Evolutionary conservation across 1,140 invertebrate species (phyloP).

Genomic region (Tetragnatha versicolor): DNA sequence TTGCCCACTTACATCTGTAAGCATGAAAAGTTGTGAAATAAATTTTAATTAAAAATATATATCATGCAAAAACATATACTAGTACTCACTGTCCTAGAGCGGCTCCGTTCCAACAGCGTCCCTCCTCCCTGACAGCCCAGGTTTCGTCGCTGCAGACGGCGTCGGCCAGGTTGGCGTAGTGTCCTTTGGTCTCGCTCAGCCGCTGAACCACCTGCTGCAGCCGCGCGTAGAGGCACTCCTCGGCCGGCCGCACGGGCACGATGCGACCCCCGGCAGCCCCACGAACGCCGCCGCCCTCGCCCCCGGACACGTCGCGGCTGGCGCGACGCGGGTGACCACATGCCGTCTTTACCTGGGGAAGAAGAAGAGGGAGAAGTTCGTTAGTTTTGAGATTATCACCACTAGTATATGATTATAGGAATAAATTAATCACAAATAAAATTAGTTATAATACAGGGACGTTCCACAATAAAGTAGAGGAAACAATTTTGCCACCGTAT

Average conservation of each 20-base stretch:
- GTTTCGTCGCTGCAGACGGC: slow-evolving; percentile 72
- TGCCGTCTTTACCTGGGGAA: slow-evolving; percentile 39
- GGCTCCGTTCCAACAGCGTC: slow-evolving; percentile 62
- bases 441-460: too few relatives aligned
- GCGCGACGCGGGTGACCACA: slow-evolving; percentile 57
- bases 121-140: slow-evolving; percentile 63
- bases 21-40: too few relatives aligned
- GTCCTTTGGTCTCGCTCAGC: slow-evolving; percentile 73
- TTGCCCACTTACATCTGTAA: too few relatives aligned
- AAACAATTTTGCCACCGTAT: too few relatives aligned
- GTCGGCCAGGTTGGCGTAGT: slow-evolving; percentile 75
- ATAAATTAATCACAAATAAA: too few relatives aligned
- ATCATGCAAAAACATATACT: background rate
- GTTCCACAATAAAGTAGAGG: too few relatives aligned
- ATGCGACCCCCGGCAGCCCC: slow-evolving; percentile 2
- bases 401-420: too few relatives aligned
- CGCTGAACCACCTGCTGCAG: slow-evolving; percentile 73
- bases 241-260: slow-evolving; percentile 25
- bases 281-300: background rate
- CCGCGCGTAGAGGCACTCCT: slow-evolving; percentile 62
- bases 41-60: background rate
- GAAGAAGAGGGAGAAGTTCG: background rate
- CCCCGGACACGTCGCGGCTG: slow-evolving; percentile 20
- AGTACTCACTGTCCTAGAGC: slow-evolving; percentile 71
- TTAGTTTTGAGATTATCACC: too few relatives aligned